Evolutionary conservation across 2,888 invertebrate species (phyloP).

Genomic region (Carabus problematicus): DNA sequence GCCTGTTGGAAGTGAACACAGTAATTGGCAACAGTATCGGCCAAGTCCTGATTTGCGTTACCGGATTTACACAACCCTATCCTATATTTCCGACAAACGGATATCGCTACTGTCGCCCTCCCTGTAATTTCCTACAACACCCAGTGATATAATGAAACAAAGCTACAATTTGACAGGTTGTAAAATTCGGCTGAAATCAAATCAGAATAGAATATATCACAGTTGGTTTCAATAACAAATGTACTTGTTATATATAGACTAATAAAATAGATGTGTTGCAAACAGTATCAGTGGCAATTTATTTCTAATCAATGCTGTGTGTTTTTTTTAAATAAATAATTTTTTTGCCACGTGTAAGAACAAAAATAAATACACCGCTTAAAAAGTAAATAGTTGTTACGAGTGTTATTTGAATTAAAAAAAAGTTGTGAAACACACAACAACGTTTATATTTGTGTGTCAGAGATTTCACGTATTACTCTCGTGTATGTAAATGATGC

Average conservation of each 20-base stretch:
- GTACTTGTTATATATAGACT: background rate
- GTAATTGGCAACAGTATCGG: conserved; percentile 18
- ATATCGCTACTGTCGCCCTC: conserved; percentile 18
- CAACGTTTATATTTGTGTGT: no score
- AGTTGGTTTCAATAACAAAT: background rate
- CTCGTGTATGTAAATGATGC: no score
- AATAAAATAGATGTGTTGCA: no score
- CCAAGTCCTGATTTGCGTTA: conserved; percentile 9
- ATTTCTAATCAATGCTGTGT: no score
- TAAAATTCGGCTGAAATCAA: background rate
- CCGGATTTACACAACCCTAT: conserved; percentile 7
- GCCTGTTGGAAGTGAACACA: conserved; percentile 11
- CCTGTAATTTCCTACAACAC: conserved; percentile 11
- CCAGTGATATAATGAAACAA: conserved; percentile 15
- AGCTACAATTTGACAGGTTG: conserved; percentile 14
- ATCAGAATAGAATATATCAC: conserved; percentile 1
- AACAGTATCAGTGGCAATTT: no score
- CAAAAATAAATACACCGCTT: no score
- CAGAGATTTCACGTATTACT: no score
- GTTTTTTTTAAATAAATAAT: no score
- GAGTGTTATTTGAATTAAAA: no score
- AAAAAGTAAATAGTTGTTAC: no score
- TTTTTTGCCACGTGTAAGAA: no score
- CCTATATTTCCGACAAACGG: conserved; percentile 11
- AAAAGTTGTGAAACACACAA: no score